These are phyloP conservation scores for Willisornis vidua DNA, from an alignment of 2,113 vertebrate genomes.

Conservation along the genomic window DNA sequence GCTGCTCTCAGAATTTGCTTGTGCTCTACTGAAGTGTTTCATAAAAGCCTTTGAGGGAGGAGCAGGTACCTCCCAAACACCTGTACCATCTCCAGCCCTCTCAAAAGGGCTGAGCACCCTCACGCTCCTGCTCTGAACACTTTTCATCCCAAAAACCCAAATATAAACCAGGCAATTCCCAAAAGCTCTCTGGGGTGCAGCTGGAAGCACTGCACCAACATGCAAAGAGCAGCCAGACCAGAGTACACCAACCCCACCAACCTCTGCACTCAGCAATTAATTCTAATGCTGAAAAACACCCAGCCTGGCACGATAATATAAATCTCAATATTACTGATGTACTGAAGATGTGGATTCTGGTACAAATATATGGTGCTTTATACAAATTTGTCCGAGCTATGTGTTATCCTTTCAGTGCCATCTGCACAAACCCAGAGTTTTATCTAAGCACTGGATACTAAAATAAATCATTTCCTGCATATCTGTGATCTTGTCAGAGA, in stretches of 20 bases:
- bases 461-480: slow-evolving; percentile 48
- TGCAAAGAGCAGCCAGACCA: not conserved
- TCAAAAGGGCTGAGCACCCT: not conserved
- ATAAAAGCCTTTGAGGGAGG: not conserved
- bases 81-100: not conserved
- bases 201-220: not conserved
- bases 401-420: slow-evolving; percentile 37
- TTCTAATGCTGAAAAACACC: not conserved
- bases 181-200: not conserved
- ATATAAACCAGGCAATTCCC: not conserved
- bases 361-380: not conserved
- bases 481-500: slow-evolving; percentile 38
- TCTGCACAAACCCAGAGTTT: slow-evolving; percentile 31
- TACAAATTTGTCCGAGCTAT: slow-evolving; percentile 10
- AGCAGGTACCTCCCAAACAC: not conserved
- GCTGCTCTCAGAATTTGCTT: not conserved
- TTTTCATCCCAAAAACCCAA: not conserved
- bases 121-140: accelerated
- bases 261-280: not conserved
- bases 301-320: not conserved
- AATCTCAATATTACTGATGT: not conserved
- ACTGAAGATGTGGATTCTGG: not conserved
- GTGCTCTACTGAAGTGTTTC: not conserved
- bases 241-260: not conserved
- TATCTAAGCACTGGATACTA: slow-evolving; percentile 17